These are phyloP conservation scores for Alcis repandata DNA, from an alignment of 2,888 invertebrate genomes.

Conservation along the genomic window DNA sequence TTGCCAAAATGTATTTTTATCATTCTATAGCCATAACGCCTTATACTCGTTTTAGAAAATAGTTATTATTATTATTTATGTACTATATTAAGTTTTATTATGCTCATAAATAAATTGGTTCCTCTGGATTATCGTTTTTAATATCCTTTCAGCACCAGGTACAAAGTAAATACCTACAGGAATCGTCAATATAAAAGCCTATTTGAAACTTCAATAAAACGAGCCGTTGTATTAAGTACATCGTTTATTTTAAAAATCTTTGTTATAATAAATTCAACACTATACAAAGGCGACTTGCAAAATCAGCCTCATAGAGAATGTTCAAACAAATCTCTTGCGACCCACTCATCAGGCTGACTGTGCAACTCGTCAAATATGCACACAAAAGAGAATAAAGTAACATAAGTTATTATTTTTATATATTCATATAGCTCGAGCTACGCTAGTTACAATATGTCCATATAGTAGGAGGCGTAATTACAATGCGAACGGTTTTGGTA, in stretches of 20 bases:
- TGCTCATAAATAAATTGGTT: constrained; percentile 27
- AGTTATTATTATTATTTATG: constrained; percentile 1
- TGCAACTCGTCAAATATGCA: constrained; percentile 37
- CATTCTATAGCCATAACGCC: constrained; percentile 9
- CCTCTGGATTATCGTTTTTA: constrained; percentile 1
- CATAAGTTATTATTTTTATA: constrained; percentile 51
- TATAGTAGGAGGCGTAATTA: constrained; percentile 52
- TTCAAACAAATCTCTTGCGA: constrained; percentile 25
- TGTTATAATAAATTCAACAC: constrained; percentile 84
- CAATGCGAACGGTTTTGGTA: constrained; percentile 70
- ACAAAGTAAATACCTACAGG: no score
- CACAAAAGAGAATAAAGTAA: constrained; percentile 49
- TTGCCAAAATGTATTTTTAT: constrained; percentile 11
- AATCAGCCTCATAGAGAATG: constrained; percentile 62
- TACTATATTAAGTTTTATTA: constrained; percentile 19
- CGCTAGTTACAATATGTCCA: constrained; percentile 28
- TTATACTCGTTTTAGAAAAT: constrained; percentile 17
- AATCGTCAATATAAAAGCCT: not conserved
- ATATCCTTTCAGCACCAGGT: not conserved
- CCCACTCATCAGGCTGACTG: constrained; percentile 27
- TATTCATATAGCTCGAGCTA: constrained; percentile 32
- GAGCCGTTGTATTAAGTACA: constrained; percentile 79
- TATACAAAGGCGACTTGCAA: constrained; percentile 79
- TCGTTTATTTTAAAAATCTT: constrained; percentile 84
- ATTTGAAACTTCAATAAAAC: constrained; percentile 73